A percentile compares a stretch with the other conserved stretches of the same genome.
Conservation (phyloP, 2,113 vertebrate genomes). For the Epinephelus fuscoguttatus region DNA sequence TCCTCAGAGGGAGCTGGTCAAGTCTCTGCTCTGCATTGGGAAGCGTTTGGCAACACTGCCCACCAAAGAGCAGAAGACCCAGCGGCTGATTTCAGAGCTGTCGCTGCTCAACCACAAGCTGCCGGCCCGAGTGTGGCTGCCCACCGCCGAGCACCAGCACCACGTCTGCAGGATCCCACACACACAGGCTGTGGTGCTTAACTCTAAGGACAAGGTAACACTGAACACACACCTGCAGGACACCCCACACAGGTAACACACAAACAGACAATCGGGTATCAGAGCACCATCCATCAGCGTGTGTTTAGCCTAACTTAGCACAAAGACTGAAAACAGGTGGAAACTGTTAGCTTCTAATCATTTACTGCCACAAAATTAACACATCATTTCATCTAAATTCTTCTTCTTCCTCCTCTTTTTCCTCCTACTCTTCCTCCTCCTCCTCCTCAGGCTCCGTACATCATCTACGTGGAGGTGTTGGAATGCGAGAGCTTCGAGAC, state of each 20-base stretch:
- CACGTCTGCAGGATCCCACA: slow-evolving; percentile 94
- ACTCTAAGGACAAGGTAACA: slow-evolving; percentile 96
- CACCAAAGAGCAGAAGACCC: slow-evolving; percentile 97
- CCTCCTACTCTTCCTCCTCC: not conserved
- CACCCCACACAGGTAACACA: too few species aligned
- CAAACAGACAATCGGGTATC: too few species aligned
- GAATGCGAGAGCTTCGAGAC: slow-evolving; percentile 96
- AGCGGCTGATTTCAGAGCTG: slow-evolving; percentile 93
- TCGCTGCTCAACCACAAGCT: slow-evolving; percentile 95
- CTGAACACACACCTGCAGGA: too few species aligned
- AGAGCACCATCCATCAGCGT: too few species aligned
- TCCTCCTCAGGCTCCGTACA: slow-evolving; percentile 89
- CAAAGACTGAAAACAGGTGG: not conserved
- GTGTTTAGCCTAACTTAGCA: too few species aligned
- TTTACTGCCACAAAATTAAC: too few species aligned
- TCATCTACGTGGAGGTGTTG: slow-evolving; percentile 96
- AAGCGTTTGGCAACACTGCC: slow-evolving; percentile 93
- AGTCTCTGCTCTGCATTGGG: slow-evolving; percentile 93
- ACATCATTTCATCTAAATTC: too few species aligned
- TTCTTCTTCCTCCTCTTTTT: not conserved
- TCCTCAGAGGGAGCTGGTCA: slow-evolving; percentile 94
- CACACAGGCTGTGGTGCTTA: slow-evolving; percentile 94
- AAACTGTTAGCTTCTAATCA: not conserved
- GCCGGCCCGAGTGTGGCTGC: slow-evolving; percentile 93
- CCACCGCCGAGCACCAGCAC: slow-evolving; percentile 91